Evolutionary conservation across 2,113 vertebrate genomes (phyloP).

Genomic region (Embiotoca jacksoni): DNA sequence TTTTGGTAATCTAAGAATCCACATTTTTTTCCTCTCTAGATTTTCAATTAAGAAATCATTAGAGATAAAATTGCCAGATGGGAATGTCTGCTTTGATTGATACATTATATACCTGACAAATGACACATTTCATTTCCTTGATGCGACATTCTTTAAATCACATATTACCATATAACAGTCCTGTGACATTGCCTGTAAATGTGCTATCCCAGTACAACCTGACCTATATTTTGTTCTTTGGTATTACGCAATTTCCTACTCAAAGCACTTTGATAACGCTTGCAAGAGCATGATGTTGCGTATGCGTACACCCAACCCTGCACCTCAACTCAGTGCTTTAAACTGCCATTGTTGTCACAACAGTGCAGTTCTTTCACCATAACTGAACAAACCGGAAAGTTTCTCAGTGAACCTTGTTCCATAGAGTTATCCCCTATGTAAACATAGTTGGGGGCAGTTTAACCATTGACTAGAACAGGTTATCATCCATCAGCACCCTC

Average conservation of each 20-base stretch:
- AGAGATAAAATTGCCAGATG: not conserved
- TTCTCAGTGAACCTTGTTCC: conserved; percentile 41
- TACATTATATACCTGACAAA: not conserved
- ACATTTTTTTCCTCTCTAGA: not conserved
- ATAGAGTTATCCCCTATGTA: not conserved
- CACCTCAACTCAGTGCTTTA: not conserved
- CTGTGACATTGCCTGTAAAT: not conserved
- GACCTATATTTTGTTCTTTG: too few species aligned
- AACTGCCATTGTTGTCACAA: conserved; percentile 19
- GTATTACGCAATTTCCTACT: too few species aligned
- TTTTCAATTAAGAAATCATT: not conserved
- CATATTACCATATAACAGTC: not conserved
- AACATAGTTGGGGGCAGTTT: conserved; percentile 19
- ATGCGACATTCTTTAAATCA: too few species aligned
- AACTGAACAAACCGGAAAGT: conserved; percentile 21
- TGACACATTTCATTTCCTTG: not conserved
- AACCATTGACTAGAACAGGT: conserved; percentile 45
- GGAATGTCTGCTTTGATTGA: too few species aligned
- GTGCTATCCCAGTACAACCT: not conserved
- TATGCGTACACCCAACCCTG: not conserved
- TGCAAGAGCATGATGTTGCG: too few species aligned
- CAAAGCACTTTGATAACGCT: too few species aligned
- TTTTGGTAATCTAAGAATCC: not conserved
- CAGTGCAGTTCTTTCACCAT: not conserved
- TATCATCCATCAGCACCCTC: conserved; percentile 9